Evolutionary conservation across 2,888 invertebrate genomes (phyloP).

Genomic region (Homarus gammarus): DNA sequence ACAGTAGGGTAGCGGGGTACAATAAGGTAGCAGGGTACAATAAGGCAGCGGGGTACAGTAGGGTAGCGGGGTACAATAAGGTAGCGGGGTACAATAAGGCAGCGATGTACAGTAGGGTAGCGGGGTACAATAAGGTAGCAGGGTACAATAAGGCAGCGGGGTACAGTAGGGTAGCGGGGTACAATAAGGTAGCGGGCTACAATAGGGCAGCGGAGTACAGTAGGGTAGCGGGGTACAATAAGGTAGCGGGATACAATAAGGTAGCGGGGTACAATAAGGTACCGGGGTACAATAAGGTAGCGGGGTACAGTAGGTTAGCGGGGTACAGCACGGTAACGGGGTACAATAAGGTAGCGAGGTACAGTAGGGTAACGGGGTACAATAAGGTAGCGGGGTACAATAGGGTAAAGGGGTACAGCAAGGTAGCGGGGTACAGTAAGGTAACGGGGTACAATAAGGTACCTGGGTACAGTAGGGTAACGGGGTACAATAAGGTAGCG

Average conservation of each 20-base stretch:
- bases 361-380: background rate
- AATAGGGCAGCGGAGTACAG: background rate
- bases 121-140: background rate
- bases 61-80: too few species aligned
- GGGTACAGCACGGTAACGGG: too few species aligned
- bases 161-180: background rate
- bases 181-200: background rate
- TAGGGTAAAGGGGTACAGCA: background rate
- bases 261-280: background rate
- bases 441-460: background rate
- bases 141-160: background rate
- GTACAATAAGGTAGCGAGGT: too few species aligned
- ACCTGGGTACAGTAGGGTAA: background rate
- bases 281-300: too few species aligned
- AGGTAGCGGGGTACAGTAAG: background rate
- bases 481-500: background rate
- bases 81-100: too few species aligned
- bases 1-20: background rate
- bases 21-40: background rate
- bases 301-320: too few species aligned
- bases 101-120: background rate
- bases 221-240: background rate
- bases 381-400: background rate
- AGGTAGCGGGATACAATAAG: background rate
- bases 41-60: too few species aligned